Conservation (phyloP, 2,888 invertebrate species). For the Rugalucina vietnamica region DNA sequence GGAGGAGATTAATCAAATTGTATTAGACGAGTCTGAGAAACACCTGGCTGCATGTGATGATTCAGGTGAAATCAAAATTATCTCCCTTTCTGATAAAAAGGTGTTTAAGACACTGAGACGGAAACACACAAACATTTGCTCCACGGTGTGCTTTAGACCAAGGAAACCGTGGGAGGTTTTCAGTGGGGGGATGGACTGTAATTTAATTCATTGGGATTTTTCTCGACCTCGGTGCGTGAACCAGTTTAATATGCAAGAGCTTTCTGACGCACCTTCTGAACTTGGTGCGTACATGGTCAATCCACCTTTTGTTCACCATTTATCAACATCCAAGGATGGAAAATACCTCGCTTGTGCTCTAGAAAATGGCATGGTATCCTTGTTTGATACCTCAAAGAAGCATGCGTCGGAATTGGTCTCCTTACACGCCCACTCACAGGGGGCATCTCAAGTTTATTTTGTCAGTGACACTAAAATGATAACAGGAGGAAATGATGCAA, state of each 20-base stretch:
- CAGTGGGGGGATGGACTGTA: conserved; percentile 81
- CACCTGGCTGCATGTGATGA: conserved; percentile 82
- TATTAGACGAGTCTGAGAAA: conserved; percentile 77
- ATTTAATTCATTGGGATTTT: conserved; percentile 82
- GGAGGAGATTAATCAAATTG: conserved; percentile 82
- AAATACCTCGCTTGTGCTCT: conserved; percentile 77
- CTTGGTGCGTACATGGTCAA: conserved; percentile 78
- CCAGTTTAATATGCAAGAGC: conserved; percentile 80
- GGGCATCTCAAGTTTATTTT: conserved; percentile 82
- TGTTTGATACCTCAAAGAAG: conserved; percentile 76
- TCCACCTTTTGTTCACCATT: conserved; percentile 81
- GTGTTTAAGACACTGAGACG: conserved; percentile 78
- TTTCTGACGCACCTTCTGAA: conserved; percentile 71
- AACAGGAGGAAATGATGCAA: conserved; percentile 80
- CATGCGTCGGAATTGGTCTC: conserved; percentile 72
- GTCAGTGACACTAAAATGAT: conserved; percentile 71
- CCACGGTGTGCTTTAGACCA: conserved; percentile 78
- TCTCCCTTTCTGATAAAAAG: conserved; percentile 76
- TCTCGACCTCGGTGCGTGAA: conserved; percentile 76
- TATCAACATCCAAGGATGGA: conserved; percentile 71
- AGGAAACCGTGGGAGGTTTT: conserved; percentile 78
- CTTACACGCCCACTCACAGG: conserved; percentile 79
- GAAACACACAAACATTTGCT: conserved; percentile 82
- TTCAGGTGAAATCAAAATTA: conserved; percentile 79
- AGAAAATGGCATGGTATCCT: conserved; percentile 79